phyloP scores from a whole-genome alignment of 2,888 invertebrate species.

The Metacarcinus magister region DNA sequence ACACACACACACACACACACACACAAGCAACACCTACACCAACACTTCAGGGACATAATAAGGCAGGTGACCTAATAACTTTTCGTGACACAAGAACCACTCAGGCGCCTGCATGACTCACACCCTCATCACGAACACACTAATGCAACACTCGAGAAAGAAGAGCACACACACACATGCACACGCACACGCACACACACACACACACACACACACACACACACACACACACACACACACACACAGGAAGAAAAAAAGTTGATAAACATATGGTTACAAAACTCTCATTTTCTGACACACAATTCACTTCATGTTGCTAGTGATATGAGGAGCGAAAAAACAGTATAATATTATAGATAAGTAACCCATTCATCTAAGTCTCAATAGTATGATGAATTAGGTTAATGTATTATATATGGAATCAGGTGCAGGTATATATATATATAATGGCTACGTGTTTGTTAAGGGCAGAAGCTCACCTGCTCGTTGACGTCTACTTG shows the following conservation, averaged over 20 bases:
- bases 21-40: not conserved
- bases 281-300: too few relatives aligned
- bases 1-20: constrained; percentile 39
- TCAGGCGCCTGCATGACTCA: not conserved
- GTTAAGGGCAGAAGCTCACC: not conserved
- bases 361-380: too few relatives aligned
- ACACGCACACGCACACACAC: constrained; percentile 37
- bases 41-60: not conserved
- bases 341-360: too few relatives aligned
- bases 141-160: not conserved
- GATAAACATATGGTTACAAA: too few relatives aligned
- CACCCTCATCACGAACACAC: constrained; percentile 3
- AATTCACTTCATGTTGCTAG: too few relatives aligned
- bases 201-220: constrained; percentile 48
- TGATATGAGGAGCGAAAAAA: too few relatives aligned
- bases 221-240: constrained; percentile 18
- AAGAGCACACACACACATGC: not conserved
- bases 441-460: not conserved
- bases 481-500: not conserved
- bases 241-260: too few relatives aligned
- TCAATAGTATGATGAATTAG: too few relatives aligned
- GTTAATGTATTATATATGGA: not conserved
- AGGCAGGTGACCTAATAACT: not conserved
- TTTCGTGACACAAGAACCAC: not conserved
- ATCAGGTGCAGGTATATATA: not conserved